Evolutionary conservation across 2,113 vertebrate genomes (phyloP).

Genomic region (Rhea americana): DNA sequence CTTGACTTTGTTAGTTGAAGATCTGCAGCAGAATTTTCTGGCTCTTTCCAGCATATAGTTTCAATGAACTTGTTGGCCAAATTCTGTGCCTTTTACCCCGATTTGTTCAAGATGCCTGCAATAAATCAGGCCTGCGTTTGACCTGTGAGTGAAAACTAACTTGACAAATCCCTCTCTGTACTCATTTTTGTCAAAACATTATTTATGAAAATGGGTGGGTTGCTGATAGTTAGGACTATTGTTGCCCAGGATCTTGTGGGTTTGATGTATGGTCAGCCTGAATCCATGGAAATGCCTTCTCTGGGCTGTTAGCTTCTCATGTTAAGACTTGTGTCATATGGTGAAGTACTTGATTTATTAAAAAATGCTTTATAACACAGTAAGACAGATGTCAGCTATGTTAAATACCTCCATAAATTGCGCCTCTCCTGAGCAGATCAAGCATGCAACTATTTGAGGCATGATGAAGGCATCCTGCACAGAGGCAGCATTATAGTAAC

Average conservation of each 20-base stretch:
- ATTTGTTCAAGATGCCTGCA: background rate
- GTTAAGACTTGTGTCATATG: constrained; percentile 53
- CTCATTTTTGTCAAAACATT: background rate
- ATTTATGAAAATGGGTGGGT: background rate
- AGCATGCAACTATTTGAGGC: background rate
- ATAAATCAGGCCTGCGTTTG: constrained; percentile 14
- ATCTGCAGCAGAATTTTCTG: background rate
- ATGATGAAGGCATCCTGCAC: background rate
- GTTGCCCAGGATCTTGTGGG: background rate
- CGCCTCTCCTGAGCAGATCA: background rate
- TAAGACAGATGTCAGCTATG: constrained; percentile 39
- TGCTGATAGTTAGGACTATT: constrained; percentile 23
- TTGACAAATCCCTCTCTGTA: constrained; percentile 24
- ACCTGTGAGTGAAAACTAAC: background rate
- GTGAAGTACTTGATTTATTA: constrained; percentile 47
- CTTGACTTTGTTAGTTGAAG: fast-evolving
- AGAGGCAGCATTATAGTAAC: background rate
- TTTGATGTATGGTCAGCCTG: constrained; percentile 6
- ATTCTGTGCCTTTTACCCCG: background rate
- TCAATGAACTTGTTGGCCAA: background rate
- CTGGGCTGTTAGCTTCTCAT: constrained; percentile 23
- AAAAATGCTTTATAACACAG: constrained; percentile 20
- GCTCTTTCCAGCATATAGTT: background rate
- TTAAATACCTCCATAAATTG: constrained; percentile 54
- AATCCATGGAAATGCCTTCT: constrained; percentile 35